These are phyloP conservation scores for Nesoenas mayeri DNA, from an alignment of 2,113 vertebrate species.

Conservation along the genomic window DNA sequence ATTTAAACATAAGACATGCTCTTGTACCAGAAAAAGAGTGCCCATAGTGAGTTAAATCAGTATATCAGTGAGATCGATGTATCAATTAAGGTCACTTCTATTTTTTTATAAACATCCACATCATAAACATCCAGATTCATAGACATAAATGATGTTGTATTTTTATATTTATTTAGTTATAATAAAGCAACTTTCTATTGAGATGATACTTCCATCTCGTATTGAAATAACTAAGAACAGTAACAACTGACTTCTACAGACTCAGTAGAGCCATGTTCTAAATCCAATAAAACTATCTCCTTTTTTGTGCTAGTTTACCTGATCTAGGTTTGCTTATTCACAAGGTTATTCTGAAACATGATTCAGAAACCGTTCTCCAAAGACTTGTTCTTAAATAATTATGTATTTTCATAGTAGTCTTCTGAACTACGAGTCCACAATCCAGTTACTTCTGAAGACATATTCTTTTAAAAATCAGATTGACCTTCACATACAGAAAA, in stretches of 20 bases:
- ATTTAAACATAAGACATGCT: neutral
- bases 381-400: neutral
- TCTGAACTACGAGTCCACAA: neutral
- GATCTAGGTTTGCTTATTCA: neutral
- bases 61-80: neutral
- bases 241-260: neutral
- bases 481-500: neutral
- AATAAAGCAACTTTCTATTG: neutral
- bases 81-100: neutral
- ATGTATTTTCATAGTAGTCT: neutral
- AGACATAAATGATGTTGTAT: neutral
- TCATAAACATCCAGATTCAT: neutral
- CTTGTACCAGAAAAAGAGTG: neutral
- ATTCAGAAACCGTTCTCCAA: neutral
- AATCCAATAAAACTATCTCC: neutral
- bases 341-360: neutral
- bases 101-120: neutral
- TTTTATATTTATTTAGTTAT: neutral
- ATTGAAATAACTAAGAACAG: neutral
- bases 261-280: neutral
- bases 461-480: neutral
- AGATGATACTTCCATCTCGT: neutral
- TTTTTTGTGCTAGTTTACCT: neutral
- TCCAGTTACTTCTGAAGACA: neutral
- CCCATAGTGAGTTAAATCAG: neutral